A percentile compares a stretch with the other conserved stretches of the same genome.
phyloP scores from a whole-genome alignment of 2,797 vertebrate genomes.

The Takifugu ocellatus region DNA sequence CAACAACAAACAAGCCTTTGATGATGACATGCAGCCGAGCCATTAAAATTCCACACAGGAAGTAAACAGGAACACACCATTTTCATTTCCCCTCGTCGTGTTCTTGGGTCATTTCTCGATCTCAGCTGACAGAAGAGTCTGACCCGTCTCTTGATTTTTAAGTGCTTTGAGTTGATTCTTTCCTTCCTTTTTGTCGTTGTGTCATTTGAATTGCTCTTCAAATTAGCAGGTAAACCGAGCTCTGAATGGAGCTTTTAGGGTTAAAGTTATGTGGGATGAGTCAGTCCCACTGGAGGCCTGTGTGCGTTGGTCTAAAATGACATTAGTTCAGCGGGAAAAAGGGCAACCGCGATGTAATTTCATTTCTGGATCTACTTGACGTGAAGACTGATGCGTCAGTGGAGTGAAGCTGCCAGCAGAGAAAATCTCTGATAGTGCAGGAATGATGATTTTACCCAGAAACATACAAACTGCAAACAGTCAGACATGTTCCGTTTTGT shows the following conservation, averaged over 20 bases:
- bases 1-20: no score
- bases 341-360: conserved; percentile 34
- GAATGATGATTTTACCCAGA: no score
- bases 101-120: conserved; percentile 6
- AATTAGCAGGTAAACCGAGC: conserved; percentile 38
- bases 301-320: conserved; percentile 37
- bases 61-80: no score
- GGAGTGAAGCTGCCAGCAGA: conserved; percentile 33
- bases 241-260: conserved; percentile 32
- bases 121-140: conserved; percentile 1
- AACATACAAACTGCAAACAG: no score
- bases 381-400: conserved; percentile 36
- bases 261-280: conserved; percentile 37
- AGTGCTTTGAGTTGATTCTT: conserved; percentile 17
- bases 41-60: no score
- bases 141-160: conserved; percentile 5
- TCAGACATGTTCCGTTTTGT: no score
- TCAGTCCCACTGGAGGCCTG: conserved; percentile 40
- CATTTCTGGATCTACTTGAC: conserved; percentile 39
- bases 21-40: no score
- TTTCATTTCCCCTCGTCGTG: conserved; percentile 3
- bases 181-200: conserved; percentile 13
- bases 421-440: no score
- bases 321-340: conserved; percentile 38
- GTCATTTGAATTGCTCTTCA: conserved; percentile 39